Percentiles rank a stretch among this genome's conserved stretches.
Conservation (phyloP, 2,888 invertebrate genomes). For the Loripinus fragilis region DNA sequence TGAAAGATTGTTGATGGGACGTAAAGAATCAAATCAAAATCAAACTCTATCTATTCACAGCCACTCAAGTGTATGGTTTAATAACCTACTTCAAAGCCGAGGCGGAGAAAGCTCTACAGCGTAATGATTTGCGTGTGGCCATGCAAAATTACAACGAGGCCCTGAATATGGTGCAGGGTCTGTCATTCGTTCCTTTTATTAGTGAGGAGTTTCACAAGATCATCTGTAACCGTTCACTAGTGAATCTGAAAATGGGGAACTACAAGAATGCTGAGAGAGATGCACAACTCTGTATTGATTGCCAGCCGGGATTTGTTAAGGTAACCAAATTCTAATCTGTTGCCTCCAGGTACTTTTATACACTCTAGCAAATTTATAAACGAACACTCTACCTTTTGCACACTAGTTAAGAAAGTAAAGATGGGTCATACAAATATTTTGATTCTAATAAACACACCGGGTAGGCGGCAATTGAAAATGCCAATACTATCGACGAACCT, state of each 20-base stretch:
- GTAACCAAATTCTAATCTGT: slow-evolving; percentile 19
- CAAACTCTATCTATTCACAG: slow-evolving; percentile 7
- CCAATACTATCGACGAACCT: too few species aligned
- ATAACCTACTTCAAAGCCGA: slow-evolving; percentile 21
- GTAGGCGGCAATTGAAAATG: too few species aligned
- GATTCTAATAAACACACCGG: too few species aligned
- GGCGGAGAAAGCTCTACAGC: slow-evolving; percentile 22
- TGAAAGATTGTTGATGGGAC: too few species aligned
- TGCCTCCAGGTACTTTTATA: too few species aligned
- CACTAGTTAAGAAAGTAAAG: too few species aligned
- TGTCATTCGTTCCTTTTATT: slow-evolving; percentile 22
- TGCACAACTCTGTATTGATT: slow-evolving; percentile 25
- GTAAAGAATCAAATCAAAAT: too few species aligned
- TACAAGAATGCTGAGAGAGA: slow-evolving; percentile 42
- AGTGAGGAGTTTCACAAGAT: slow-evolving; percentile 41
- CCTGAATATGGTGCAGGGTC: background rate
- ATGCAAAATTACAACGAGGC: slow-evolving; percentile 25
- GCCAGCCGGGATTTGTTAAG: slow-evolving; percentile 43
- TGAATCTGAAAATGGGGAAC: slow-evolving; percentile 23
- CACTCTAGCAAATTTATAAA: too few species aligned
- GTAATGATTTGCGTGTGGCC: background rate
- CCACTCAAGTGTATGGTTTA: slow-evolving; percentile 3
- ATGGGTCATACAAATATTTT: too few species aligned
- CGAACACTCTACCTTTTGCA: too few species aligned
- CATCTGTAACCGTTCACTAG: slow-evolving; percentile 48